These are phyloP conservation scores for Tricholaema leucomelas DNA, from an alignment of 2,113 vertebrate genomes.

Conservation along the genomic window DNA sequence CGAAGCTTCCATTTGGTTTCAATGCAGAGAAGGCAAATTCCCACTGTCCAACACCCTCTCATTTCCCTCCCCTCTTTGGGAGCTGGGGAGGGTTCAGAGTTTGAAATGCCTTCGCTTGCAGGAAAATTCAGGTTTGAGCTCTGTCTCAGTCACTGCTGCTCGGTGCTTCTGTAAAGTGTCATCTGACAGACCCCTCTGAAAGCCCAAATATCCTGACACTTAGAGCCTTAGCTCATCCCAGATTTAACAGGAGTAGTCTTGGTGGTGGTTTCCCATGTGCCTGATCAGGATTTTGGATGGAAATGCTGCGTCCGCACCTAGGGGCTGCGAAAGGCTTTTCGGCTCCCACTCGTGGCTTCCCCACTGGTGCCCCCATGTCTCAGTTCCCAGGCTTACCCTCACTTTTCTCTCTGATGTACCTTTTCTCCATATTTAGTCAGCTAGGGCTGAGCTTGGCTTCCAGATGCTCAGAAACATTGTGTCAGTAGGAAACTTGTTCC, in stretches of 20 bases:
- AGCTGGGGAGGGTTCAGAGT: rapidly evolving
- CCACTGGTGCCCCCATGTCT: rapidly evolving
- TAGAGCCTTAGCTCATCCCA: background rate
- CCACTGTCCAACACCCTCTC: background rate
- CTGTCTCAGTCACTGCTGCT: background rate
- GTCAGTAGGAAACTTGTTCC: background rate
- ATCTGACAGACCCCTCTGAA: background rate
- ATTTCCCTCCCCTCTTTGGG: background rate
- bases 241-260: background rate
- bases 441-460: conserved; percentile 26
- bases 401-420: conserved; percentile 37
- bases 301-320: rapidly evolving
- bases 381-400: background rate
- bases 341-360: background rate
- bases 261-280: background rate
- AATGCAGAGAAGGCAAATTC: background rate
- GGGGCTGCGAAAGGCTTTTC: background rate
- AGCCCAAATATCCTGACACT: background rate
- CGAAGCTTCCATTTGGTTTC: background rate
- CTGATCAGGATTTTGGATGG: background rate
- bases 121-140: background rate
- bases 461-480: background rate
- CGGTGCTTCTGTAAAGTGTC: rapidly evolving
- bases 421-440: conserved; percentile 70
- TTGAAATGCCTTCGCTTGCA: background rate